Evolutionary conservation across 2,113 vertebrate genomes (phyloP).

Genomic region (Cyanoliseus patagonus): DNA sequence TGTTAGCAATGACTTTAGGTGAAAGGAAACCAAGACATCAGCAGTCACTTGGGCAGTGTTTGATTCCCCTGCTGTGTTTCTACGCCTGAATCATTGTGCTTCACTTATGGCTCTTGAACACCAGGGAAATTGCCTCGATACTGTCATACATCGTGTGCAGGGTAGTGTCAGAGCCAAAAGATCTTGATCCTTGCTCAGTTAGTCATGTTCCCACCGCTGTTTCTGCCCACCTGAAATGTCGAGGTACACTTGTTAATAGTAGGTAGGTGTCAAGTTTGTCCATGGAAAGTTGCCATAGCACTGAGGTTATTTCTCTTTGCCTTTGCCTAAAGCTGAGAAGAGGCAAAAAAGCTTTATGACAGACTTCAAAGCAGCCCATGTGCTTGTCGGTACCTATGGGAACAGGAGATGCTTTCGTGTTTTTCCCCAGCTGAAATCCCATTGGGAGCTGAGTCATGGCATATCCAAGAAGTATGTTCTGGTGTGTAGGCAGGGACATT

Average conservation of each 20-base stretch:
- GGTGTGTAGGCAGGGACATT: background rate
- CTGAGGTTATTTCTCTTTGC: background rate
- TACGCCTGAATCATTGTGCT: background rate
- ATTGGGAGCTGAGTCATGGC: background rate
- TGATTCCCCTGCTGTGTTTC: background rate
- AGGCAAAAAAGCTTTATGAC: background rate
- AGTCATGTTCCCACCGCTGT: background rate
- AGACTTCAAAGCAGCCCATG: background rate
- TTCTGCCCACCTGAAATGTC: background rate
- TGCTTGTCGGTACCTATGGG: background rate
- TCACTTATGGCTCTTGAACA: background rate
- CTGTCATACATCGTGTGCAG: accelerated
- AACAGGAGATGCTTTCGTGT: background rate
- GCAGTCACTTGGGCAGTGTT: background rate
- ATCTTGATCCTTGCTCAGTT: background rate
- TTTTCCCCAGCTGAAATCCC: background rate
- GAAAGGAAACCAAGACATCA: background rate
- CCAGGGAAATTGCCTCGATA: background rate
- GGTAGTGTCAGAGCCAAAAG: background rate
- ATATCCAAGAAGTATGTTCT: background rate
- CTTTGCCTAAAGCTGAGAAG: background rate
- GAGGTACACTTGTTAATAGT: background rate
- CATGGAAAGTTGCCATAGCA: background rate
- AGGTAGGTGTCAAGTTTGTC: background rate
- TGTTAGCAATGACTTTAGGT: background rate